These are phyloP conservation scores for Hippocampus mohnikei DNA, from an alignment of 2,113 vertebrate species.

Conservation along the genomic window DNA sequence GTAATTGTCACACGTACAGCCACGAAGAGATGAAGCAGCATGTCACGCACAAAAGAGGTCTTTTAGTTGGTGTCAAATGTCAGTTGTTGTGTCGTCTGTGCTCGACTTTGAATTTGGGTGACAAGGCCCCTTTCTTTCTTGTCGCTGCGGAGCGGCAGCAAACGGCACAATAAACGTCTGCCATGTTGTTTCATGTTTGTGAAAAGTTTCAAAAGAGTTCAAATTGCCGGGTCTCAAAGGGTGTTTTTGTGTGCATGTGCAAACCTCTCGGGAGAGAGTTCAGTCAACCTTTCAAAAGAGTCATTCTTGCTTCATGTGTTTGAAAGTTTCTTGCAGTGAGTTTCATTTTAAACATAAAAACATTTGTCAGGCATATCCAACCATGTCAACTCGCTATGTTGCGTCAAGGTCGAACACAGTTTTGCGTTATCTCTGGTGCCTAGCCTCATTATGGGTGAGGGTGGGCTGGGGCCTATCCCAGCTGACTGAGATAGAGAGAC, in stretches of 20 bases:
- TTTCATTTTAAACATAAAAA: constrained; percentile 2
- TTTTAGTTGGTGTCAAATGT: not conserved
- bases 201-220: constrained; percentile 45
- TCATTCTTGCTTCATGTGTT: constrained; percentile 26
- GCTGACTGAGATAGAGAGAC: no score
- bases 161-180: constrained; percentile 49
- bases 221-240: constrained; percentile 42
- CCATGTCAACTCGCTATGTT: not conserved
- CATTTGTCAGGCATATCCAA: not conserved
- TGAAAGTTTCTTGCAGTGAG: constrained; percentile 22
- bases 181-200: constrained; percentile 42
- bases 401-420: not conserved
- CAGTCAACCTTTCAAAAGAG: constrained; percentile 32
- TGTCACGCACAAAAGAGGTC: constrained; percentile 2
- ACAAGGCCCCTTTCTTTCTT: constrained; percentile 10
- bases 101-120: constrained; percentile 31
- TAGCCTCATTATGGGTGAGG: not conserved
- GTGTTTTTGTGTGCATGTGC: constrained; percentile 15
- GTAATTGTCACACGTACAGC: not conserved
- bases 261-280: constrained; percentile 33
- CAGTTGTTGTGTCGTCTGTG: not conserved
- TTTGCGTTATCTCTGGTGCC: not conserved
- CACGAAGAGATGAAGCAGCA: not conserved
- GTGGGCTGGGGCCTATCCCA: no score
- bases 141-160: constrained; percentile 31